Conservation (phyloP, 2,113 vertebrate species). For the Ploceus nigricollis region DNA sequence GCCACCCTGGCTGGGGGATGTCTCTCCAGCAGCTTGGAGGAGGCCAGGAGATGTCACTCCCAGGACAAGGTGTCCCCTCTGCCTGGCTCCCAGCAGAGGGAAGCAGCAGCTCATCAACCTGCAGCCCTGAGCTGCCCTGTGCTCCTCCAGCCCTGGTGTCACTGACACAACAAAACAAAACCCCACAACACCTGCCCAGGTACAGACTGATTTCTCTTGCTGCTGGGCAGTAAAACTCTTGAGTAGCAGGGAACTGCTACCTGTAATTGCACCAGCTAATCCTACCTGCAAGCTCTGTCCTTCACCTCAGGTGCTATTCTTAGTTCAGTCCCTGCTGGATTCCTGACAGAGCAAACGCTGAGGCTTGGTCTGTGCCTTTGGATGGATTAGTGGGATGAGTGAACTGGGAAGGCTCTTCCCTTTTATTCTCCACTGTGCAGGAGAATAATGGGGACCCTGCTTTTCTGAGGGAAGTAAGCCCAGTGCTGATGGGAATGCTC, state of each 20-base stretch:
- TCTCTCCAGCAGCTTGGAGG: not conserved
- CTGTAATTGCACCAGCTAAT: conserved; percentile 17
- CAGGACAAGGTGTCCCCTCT: not conserved
- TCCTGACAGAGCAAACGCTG: not conserved
- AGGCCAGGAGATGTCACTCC: not conserved
- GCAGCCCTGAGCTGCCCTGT: not conserved
- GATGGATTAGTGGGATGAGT: not conserved
- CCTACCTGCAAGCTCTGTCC: not conserved
- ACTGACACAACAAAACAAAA: not conserved
- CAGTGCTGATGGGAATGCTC: not conserved
- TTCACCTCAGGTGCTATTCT: not conserved
- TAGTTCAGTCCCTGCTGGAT: not conserved
- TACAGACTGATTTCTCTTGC: not conserved
- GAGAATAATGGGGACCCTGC: not conserved
- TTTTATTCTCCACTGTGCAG: not conserved
- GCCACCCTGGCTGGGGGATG: not conserved
- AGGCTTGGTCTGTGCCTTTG: not conserved
- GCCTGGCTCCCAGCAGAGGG: conserved; percentile 45
- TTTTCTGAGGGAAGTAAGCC: not conserved
- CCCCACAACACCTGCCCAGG: not conserved
- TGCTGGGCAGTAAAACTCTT: not conserved
- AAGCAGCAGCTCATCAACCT: not conserved
- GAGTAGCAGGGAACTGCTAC: not conserved
- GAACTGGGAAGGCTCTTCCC: not conserved
- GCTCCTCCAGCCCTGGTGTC: not conserved